phyloP scores from a whole-genome alignment of 37 sponge, comb jelly and placozoan species.

The Oopsacas minuta region DNA sequence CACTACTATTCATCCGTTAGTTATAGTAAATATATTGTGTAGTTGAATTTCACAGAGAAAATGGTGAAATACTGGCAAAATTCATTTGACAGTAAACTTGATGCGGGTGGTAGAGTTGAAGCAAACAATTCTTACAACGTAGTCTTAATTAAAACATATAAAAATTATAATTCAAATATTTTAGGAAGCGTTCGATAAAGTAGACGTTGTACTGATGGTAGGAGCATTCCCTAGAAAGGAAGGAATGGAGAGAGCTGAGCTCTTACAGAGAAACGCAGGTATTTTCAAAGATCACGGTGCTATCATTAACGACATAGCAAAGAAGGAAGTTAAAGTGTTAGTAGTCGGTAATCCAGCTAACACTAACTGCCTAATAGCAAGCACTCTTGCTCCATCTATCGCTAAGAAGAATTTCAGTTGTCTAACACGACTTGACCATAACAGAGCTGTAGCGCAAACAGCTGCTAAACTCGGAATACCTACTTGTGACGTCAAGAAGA shows the following conservation, averaged over 20 bases:
- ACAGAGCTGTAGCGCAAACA: slow-evolving; percentile 85
- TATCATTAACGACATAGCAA: slow-evolving; percentile 67
- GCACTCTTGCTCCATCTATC: slow-evolving; percentile 61
- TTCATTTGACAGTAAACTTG: too few species aligned
- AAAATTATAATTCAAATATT: not conserved
- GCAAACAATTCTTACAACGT: too few species aligned
- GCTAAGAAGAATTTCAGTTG: slow-evolving; percentile 84
- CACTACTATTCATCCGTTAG: too few species aligned
- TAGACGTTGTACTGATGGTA: slow-evolving; percentile 84
- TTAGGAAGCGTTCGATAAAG: slow-evolving; percentile 60
- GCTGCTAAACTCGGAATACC: slow-evolving; percentile 48
- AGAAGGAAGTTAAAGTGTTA: slow-evolving; percentile 91
- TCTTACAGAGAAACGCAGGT: slow-evolving; percentile 76
- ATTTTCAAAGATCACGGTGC: slow-evolving; percentile 84
- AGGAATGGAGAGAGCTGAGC: slow-evolving; percentile 92
- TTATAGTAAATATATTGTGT: too few species aligned
- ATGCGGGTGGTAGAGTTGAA: too few species aligned
- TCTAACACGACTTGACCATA: slow-evolving; percentile 88
- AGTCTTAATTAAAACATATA: too few species aligned
- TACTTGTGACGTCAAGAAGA: slow-evolving; percentile 52
- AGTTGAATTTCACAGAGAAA: too few species aligned
- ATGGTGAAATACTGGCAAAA: too few species aligned
- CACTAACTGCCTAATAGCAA: slow-evolving; percentile 75
- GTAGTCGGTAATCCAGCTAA: slow-evolving; percentile 98
- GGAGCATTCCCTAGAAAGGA: slow-evolving; percentile 89